These are phyloP conservation scores for Aulostomus chinensis DNA, from an alignment of 2,797 vertebrate species.

Conservation along the genomic window DNA sequence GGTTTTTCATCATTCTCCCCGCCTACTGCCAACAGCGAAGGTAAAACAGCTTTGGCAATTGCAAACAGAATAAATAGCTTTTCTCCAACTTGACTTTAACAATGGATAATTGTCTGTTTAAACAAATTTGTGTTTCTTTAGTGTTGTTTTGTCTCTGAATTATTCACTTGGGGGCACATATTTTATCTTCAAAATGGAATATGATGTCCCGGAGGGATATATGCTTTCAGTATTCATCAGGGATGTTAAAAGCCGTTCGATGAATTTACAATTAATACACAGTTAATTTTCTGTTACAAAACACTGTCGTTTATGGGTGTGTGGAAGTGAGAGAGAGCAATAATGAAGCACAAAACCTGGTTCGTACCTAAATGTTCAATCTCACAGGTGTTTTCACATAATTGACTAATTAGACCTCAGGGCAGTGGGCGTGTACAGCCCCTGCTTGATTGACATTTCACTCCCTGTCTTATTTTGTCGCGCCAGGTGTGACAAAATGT, in stretches of 20 bases:
- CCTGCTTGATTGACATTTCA: too few relatives aligned
- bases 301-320: background rate
- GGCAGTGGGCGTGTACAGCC: too few relatives aligned
- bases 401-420: background rate
- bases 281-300: background rate
- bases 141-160: constrained; percentile 6
- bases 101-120: constrained; percentile 14
- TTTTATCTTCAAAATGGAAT: constrained; percentile 4
- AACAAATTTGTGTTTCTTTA: constrained; percentile 6
- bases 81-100: constrained; percentile 4
- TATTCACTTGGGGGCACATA: constrained; percentile 12
- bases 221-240: constrained; percentile 24
- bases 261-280: constrained; percentile 14
- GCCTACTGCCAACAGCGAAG: constrained; percentile 45
- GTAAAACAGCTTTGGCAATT: constrained; percentile 36
- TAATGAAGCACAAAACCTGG: background rate
- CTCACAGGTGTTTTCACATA: background rate
- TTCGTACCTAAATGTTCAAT: background rate
- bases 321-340: background rate
- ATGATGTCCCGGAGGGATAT: background rate
- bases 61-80: constrained; percentile 33
- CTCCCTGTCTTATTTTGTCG: too few relatives aligned
- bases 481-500: too few relatives aligned
- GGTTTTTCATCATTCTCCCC: constrained; percentile 66
- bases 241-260: constrained; percentile 3